Evolutionary conservation across 2,113 vertebrate species (phyloP), one percentile per base, ranked within the genome.

Genomic region (Tetraodon nigroviridis): DNA sequence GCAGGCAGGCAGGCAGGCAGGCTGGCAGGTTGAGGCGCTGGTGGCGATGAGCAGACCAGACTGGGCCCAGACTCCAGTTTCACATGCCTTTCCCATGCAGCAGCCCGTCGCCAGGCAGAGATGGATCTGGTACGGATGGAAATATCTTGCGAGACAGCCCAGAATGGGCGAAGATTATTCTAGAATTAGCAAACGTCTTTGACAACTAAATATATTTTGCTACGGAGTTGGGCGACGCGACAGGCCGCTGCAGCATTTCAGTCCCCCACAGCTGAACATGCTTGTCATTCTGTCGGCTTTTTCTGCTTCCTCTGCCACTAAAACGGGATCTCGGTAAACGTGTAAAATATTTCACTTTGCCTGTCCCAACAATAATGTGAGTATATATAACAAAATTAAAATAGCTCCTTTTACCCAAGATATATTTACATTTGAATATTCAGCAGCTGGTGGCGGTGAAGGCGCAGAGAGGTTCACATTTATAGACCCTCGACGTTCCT

Each of bases 121-220:
- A 56, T 60, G 20, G 3, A 37, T 24, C 10, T 45, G 20, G 57
- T 80, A 11, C 71, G 70, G 86, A 88, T 86, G 73, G 77, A 90
- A 90, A 89, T 88, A 86, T 81, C 88, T 71, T 65, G 63, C 22
- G 70, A 71, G 86, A 75, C 60, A 40, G 56, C 75, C 55, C 64
- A 71, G 73, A 72, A 85, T 71, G 61, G 61, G 70, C 71, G 62
- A 68, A 69, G 83, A 87, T 87, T 84, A 88, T 84, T 87, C 85
- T 80, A 85, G 88, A 90, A 85, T 89, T 87, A 86, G 79, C 81
- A 82, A 88, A 89, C 76, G 87, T 89, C 78, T 81, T 73, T 67
- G 55, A 71, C 79, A 73, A 79, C 78, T 80, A 80, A 86, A 86
- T 83, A 70, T 73, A 70, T 82, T 81, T 78, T 65, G 66, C 27